Conservation (phyloP, 1,140 invertebrate species). For the Euglossa dilemma region DNA sequence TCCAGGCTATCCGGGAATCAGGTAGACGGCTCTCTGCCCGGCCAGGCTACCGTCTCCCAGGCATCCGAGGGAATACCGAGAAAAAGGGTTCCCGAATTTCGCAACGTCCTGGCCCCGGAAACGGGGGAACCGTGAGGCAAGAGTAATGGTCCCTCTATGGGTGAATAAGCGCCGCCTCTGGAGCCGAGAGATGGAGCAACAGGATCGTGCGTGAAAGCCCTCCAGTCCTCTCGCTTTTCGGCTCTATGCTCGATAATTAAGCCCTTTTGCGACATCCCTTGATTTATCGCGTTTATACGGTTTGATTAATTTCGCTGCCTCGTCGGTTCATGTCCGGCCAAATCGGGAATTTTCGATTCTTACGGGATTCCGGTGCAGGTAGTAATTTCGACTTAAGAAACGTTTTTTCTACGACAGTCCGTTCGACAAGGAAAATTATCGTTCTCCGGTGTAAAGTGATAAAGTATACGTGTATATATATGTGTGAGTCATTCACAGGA, state of each 20-base stretch:
- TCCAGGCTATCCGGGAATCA: conserved; percentile 23
- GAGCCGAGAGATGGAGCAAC: not conserved
- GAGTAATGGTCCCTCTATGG: conserved; percentile 17
- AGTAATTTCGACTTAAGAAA: too few relatives aligned
- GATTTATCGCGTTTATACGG: not conserved
- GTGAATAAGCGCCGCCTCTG: not conserved
- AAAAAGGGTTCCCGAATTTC: conserved; percentile 61
- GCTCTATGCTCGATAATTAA: not conserved
- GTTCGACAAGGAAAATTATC: too few relatives aligned
- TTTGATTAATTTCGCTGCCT: too few relatives aligned
- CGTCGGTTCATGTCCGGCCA: too few relatives aligned
- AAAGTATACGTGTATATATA: too few relatives aligned
- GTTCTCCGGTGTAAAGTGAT: too few relatives aligned
- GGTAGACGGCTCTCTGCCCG: conserved; percentile 27
- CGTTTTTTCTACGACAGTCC: too few relatives aligned
- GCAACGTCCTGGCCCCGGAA: conserved; percentile 46
- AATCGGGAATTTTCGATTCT: too few relatives aligned
- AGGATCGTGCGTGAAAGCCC: not conserved
- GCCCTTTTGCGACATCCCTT: not conserved
- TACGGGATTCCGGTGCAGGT: too few relatives aligned
- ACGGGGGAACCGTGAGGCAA: conserved; percentile 28
- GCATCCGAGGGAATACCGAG: conserved; percentile 34
- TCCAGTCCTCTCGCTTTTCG: not conserved
- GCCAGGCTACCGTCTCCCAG: not conserved
- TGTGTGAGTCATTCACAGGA: too few relatives aligned